phyloP scores from a whole-genome alignment of 2,797 vertebrate genomes.

The Ceryle rudis region DNA sequence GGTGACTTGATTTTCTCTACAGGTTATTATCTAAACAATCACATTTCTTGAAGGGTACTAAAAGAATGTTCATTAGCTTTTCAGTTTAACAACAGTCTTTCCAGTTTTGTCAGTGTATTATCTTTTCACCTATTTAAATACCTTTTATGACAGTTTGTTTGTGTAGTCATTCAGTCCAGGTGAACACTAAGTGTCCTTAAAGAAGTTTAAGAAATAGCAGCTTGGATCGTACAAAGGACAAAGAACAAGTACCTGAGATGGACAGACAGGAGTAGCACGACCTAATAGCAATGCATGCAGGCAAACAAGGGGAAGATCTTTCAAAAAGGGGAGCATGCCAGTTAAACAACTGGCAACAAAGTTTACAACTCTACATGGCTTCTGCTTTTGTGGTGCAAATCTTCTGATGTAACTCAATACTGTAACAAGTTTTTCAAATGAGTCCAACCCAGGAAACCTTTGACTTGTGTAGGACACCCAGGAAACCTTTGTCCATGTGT shows the following conservation, averaged over 20 bases:
- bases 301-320: background rate
- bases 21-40: background rate
- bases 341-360: background rate
- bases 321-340: background rate
- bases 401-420: background rate
- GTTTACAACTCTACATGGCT: background rate
- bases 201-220: background rate
- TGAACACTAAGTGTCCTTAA: background rate
- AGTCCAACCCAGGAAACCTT: background rate
- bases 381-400: background rate
- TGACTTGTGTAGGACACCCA: background rate
- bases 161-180: background rate
- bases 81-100: background rate
- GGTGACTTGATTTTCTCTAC: background rate
- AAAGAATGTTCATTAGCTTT: background rate
- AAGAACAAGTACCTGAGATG: background rate
- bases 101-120: background rate
- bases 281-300: background rate
- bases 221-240: background rate
- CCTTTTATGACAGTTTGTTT: background rate
- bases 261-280: background rate
- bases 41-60: background rate
- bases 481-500: background rate
- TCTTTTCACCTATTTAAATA: background rate
- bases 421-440: background rate